These are phyloP conservation scores for Hozukius guyotensis DNA, from an alignment of 2,797 vertebrate genomes.

Conservation along the genomic window DNA sequence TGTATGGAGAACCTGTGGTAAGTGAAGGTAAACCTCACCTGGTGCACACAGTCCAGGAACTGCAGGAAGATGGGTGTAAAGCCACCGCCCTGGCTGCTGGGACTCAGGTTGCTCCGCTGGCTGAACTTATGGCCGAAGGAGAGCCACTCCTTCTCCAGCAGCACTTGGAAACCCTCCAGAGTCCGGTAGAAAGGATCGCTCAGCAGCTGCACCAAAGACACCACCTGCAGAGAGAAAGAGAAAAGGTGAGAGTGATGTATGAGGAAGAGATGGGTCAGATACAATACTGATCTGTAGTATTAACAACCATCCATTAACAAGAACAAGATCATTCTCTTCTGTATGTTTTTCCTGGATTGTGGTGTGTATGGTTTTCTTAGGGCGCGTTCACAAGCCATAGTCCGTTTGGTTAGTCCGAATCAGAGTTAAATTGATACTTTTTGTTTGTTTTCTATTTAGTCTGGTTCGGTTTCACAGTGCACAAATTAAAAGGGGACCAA, in stretches of 20 bases:
- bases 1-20: not conserved
- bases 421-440: no score
- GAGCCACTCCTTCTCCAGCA: slow-evolving; percentile 98
- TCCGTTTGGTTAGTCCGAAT: no score
- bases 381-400: no score
- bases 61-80: slow-evolving; percentile 96
- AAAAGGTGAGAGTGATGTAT: not conserved
- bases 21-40: slow-evolving; percentile 81
- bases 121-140: slow-evolving; percentile 98
- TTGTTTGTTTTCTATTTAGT: no score
- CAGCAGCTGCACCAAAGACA: slow-evolving; percentile 94
- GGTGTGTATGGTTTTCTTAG: not conserved
- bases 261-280: not conserved
- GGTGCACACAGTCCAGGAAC: slow-evolving; percentile 97
- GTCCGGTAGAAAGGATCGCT: slow-evolving; percentile 98
- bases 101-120: slow-evolving; percentile 92
- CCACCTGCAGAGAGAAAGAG: slow-evolving; percentile 83
- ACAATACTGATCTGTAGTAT: not conserved
- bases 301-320: not conserved
- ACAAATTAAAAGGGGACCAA: no score
- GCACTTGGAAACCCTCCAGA: slow-evolving; percentile 94
- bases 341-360: not conserved
- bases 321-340: not conserved
- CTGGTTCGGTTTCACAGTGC: no score
- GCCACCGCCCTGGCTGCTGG: slow-evolving; percentile 93